Base-by-base conservation (phyloP, 2,113 vertebrate species). In the Hyaena hyaena region DNA sequence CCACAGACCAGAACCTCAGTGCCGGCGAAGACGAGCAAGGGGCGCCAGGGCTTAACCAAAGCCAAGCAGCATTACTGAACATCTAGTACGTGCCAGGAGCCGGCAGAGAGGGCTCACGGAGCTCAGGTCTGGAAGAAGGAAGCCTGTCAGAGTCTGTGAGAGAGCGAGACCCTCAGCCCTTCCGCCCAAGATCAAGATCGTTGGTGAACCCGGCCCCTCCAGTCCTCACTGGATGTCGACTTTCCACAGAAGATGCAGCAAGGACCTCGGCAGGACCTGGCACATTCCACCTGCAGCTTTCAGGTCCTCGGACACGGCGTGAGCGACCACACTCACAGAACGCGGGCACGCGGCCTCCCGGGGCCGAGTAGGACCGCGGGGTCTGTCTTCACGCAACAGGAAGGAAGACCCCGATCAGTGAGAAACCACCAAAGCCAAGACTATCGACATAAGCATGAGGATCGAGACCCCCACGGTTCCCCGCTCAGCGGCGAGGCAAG, bases 241-340 rank as follows among this genome's bases (percentile, higher is more conserved):
- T 10, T 43, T 2, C 31, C 92, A 55, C 2, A 8, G 4, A 6
- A 63, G 50, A 50, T 7, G 4, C 65, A 33, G 24, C 24, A 10
- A 1, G 2, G 69, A 33, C 24, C 53, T 43, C 4, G 0, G 24
- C 26, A 17, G 43, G 7, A 33, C 48, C 2, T 6, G 2, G 45
- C 24, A 26, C 12, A 1, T 7, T 2, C 33, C 48, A 69, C 16
- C 77, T 76, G 90, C 39, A 35, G n/a, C 4, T 1, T 10, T 1
- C 0, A 1, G 88, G 45, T 79, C 82, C 43, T 61, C 2, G 3
- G 53, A n/a, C 0, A 0, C 0, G 33, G 39, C 23, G 7, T 0
- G 9, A 10, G 10, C 0, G 14, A 24, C 26, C 10, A 1, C 14
- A 15, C 8, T 58, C 50, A 31, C 9, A 14, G 65, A 58, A 15